Evolutionary conservation across 1,140 invertebrate genomes (phyloP), one percentile per base, ranked within the genome.

Genomic region (Tenebrio molitor): DNA sequence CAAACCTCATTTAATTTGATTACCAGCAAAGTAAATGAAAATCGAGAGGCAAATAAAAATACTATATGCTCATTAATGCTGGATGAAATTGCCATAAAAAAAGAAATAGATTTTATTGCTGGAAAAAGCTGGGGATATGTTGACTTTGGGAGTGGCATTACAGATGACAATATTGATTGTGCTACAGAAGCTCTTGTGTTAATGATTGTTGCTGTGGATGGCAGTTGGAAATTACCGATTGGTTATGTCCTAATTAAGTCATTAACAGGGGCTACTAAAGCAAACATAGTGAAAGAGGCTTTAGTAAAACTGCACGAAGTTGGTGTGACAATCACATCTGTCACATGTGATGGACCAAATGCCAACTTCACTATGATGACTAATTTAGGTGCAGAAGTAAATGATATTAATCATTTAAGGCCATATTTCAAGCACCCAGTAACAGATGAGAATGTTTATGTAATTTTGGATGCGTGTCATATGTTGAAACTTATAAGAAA

Each of bases 281-380:
- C 65, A n/a, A 69, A 64, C 25, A 14, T 69, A 23, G 64, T 77
- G 19, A 73, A 73, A 25, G 46, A 73, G 71, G 58, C 53, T 46
- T 50, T 76, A 29, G 53, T 62, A 41, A 44, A 36, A 34, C 16
- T 76, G 33, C n/a, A 72, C 21, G 69, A 79, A 7, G 44, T 69
- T 21, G 69, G 67, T 10, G 64, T 74, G 4, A 12, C 44, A 17
- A 39, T 77, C 12, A 46, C 70, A 58, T 76, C 74, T 29, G 29
- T 78, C 21, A 77, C 73, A 39, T 79, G 75, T 76, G 75, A 78
- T 71, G 71, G 75, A 58, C 72, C 76, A 65, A 23, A 25, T 19
- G 25, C 75, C 50, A 25, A 80, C 78, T 53, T 78, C 46, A 36
- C 62, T 41, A 76, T 74, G 66, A 14, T 44, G 33, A 65, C 8